Evolutionary conservation across 2,888 invertebrate species (phyloP).

Genomic region (Agriopis leucophaearia): DNA sequence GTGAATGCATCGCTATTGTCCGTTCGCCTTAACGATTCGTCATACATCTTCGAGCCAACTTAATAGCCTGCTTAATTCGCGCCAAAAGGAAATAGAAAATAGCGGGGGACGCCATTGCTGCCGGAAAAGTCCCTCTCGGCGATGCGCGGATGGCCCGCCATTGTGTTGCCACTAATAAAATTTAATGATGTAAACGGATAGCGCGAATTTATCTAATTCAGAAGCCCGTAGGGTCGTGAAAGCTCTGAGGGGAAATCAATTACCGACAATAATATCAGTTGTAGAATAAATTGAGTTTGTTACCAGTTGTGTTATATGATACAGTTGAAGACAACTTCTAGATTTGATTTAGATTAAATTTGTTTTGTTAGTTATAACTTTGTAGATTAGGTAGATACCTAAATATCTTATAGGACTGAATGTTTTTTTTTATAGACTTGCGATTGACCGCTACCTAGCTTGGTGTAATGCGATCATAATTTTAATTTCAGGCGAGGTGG

Average conservation of each 20-base stretch:
- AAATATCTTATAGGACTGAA: neutral
- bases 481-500: too few relatives aligned
- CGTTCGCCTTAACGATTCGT: conserved; percentile 77
- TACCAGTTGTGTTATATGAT: conserved; percentile 62
- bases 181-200: conserved; percentile 86
- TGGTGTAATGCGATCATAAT: too few relatives aligned
- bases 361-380: neutral
- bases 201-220: conserved; percentile 81
- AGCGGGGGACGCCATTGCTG: conserved; percentile 69
- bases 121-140: conserved; percentile 77
- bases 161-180: conserved; percentile 84
- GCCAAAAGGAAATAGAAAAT: conserved; percentile 82
- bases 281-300: conserved; percentile 68
- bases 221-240: conserved; percentile 66
- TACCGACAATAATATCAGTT: conserved; percentile 75
- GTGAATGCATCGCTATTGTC: conserved; percentile 70
- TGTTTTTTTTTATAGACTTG: neutral
- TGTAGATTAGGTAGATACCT: neutral
- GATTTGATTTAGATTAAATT: conserved; percentile 27
- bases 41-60: conserved; percentile 80
- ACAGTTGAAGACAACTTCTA: conserved; percentile 61
- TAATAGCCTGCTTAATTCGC: conserved; percentile 85
- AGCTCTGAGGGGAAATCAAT: conserved; percentile 79
- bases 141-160: conserved; percentile 69
- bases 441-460: too few relatives aligned